phyloP scores from a whole-genome alignment of 2,797 vertebrate genomes.

The Eidolon dupreanum region DNA sequence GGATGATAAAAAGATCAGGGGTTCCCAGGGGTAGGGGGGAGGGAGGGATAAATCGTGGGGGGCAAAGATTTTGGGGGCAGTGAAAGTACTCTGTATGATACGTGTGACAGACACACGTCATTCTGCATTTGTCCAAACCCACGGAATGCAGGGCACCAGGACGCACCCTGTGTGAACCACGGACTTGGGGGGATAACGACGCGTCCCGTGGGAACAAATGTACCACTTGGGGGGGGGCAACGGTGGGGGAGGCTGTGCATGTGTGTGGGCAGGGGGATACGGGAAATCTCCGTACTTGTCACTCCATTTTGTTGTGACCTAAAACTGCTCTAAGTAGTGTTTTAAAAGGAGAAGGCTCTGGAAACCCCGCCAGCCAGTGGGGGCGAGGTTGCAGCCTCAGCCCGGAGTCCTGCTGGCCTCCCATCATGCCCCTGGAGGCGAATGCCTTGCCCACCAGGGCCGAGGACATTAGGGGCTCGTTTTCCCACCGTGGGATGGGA shows the following conservation, averaged over 20 bases:
- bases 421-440: too few relatives aligned
- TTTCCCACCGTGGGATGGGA: too few relatives aligned
- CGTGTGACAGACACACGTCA: rapidly evolving
- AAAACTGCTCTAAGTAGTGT: background rate
- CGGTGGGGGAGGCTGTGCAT: rapidly evolving
- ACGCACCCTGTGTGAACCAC: rapidly evolving
- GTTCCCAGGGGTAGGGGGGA: rapidly evolving
- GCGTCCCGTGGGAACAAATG: rapidly evolving
- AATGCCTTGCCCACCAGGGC: background rate
- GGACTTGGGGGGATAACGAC: rapidly evolving
- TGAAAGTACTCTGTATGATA: too few relatives aligned
- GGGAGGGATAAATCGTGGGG: too few relatives aligned
- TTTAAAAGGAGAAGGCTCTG: background rate
- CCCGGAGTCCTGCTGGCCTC: background rate
- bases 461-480: too few relatives aligned
- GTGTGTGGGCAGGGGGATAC: rapidly evolving
- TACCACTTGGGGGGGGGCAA: rapidly evolving
- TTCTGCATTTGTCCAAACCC: background rate
- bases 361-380: background rate
- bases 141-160: background rate
- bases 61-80: background rate
- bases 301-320: background rate
- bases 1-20: background rate
- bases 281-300: background rate
- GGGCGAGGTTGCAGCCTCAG: rapidly evolving